Evolutionary conservation across 2,888 invertebrate species (phyloP), one percentile per base, ranked within the genome.

Genomic region (Ectobius pallidus): DNA sequence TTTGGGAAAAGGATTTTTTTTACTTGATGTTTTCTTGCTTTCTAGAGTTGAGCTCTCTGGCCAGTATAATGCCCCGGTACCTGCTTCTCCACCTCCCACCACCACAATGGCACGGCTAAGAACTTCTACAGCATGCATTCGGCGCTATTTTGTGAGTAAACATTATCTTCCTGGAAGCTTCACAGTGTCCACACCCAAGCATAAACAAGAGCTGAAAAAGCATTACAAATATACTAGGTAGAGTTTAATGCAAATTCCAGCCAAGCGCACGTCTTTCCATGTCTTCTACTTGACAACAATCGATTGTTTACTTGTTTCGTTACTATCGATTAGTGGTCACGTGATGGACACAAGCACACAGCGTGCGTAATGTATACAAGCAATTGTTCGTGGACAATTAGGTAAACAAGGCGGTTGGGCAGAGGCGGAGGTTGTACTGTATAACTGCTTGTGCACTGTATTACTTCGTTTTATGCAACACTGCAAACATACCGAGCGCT

Each of bases 101-200:
- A n/a, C 16, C 63, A 71, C 62, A 44, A 46, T 39, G 34, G 55
- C 42, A 39, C 70, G 30, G 61, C 70, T 25, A 70, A 69, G 68
- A 69, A 49, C 65, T 65, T 42, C 65, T 42, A 44, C 65, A 65
- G 65, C 65, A 44, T 65, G 65, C 65, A 65, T 65, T 65, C 65
- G 49, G 46, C 75, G 73, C 63, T 76, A 75, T 76, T 76, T 75
- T 75, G 75, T 76, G 74, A 75, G 76, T 76, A 74, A 76, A 75
- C 74, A 76, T 11, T 34, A 46, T 71, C 72, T 75, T 74, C 75
- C 75, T 75, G 75, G 75, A 75, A 75, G 71, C 68, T 63, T 75
- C 73, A 46, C 73, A 73, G 71, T 75, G 74, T 75, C 74, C 74
- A 74, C 75, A 74, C 71, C 73, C 75, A 42, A 72, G 75, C 75